A percentile compares a stretch with the other conserved stretches of the same genome.
Conservation (phyloP, 64 coral and sea anemone species). For the Montipora efflorescens region DNA sequence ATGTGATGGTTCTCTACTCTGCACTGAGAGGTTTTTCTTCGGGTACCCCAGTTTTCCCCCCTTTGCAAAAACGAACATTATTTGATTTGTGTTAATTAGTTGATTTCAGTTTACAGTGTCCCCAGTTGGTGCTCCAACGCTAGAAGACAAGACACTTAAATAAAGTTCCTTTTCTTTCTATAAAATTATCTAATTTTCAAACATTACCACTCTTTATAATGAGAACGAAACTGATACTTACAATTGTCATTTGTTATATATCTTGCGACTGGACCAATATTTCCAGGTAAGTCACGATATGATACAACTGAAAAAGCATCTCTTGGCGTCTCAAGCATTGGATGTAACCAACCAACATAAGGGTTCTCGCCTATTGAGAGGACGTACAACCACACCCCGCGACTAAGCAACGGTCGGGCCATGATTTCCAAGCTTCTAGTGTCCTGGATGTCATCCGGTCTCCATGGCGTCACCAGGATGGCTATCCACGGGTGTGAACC, state of each 20-base stretch:
- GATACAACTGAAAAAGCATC: conserved; percentile 36
- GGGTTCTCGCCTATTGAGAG: conserved; percentile 23
- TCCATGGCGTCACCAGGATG: conserved; percentile 67
- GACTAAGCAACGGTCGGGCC: conserved; percentile 11
- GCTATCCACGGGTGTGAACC: conserved; percentile 61
- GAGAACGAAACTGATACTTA: background rate
- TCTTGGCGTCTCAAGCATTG: conserved; percentile 14
- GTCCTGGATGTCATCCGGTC: conserved; percentile 1
- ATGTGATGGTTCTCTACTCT: no score
- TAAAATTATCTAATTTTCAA: no score
- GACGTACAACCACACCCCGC: conserved; percentile 36
- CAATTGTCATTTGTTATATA: conserved; percentile 42
- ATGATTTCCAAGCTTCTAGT: background rate
- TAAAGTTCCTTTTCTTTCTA: no score
- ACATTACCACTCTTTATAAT: no score
- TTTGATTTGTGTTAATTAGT: no score
- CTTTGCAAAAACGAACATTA: no score
- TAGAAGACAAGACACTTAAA: no score
- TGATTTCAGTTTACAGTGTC: no score
- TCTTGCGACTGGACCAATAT: conserved; percentile 19
- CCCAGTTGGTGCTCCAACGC: no score
- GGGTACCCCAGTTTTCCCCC: no score
- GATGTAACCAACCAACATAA: conserved; percentile 36
- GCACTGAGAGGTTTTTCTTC: no score
- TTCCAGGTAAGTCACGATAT: conserved; percentile 21